Percentiles rank a stretch among this genome's conserved stretches.
These are phyloP conservation scores for Virgularia gustaviana DNA, from an alignment of 92 coral and sea anemone genomes.

Conservation along the genomic window DNA sequence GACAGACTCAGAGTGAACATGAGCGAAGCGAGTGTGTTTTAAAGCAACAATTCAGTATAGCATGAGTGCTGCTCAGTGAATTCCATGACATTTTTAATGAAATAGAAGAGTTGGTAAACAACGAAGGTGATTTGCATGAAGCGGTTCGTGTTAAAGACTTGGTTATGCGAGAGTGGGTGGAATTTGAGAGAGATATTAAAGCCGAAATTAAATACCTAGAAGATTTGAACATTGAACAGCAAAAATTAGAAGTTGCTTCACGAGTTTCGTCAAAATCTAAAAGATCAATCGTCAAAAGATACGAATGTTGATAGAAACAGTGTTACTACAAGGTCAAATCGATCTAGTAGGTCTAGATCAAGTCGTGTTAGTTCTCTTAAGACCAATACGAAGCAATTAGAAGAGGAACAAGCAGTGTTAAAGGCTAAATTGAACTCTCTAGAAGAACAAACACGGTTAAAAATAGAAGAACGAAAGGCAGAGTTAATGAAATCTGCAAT, in stretches of 20 bases:
- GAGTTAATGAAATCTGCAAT: not conserved
- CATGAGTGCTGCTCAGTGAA: slow-evolving; percentile 20
- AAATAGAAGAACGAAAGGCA: slow-evolving; percentile 8
- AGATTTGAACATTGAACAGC: slow-evolving; percentile 17
- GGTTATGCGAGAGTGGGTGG: not conserved
- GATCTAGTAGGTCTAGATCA: not conserved
- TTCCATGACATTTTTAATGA: slow-evolving; percentile 22
- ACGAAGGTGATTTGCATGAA: slow-evolving; percentile 14
- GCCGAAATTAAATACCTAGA: slow-evolving; percentile 31
- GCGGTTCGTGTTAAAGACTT: not conserved
- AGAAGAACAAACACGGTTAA: slow-evolving; percentile 31
- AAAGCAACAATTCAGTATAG: slow-evolving; percentile 6
- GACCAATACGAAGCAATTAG: not conserved
- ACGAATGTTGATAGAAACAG: too few relatives aligned
- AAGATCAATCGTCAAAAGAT: not conserved
- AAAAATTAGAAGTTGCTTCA: slow-evolving; percentile 11
- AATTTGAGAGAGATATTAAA: slow-evolving; percentile 3
- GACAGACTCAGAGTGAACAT: slow-evolving; percentile 3
- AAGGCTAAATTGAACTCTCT: slow-evolving; percentile 4
- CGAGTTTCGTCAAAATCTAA: slow-evolving; percentile 8
- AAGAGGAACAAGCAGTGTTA: slow-evolving; percentile 16
- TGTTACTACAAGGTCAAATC: not conserved
- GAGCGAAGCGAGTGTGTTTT: too few relatives aligned
- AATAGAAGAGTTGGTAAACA: slow-evolving; percentile 6
- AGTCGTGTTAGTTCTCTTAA: not conserved